Base-by-base conservation (phyloP, 2,888 invertebrate genomes). In the Subacronicta megacephala region DNA sequence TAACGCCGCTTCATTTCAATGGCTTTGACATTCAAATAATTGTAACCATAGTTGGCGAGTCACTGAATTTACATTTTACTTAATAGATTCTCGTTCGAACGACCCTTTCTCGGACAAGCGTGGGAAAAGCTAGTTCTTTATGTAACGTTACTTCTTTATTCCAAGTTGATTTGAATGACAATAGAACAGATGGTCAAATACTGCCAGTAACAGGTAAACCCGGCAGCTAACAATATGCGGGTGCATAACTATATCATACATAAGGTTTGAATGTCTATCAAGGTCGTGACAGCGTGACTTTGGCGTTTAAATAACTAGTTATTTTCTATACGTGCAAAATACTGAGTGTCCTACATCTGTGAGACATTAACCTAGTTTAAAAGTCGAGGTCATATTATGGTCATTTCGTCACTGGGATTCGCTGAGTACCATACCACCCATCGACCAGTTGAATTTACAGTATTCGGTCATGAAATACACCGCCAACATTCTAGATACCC, bases 281-380 rank as follows among this genome's bases (percentile, higher is more conserved):
- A 90, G 89, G 88, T 83, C 79, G 80, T 61, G 58, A 73, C 75
- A 72, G 77, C 74, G 75, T 77, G 77, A 69, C 64, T 68, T 74
- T 51, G 70, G 63, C 65, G 57, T 69, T 73, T 76, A 62, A 72
- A 73, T n/a, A 82, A 75, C 72, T 80, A 69, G 77, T 79, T 78
- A 78, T 81, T 78, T 77, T 83, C 80, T 80, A 81, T 82, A 77
- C 75, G 79, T 81, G 74, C 79, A 83, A 85, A 90, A 88, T 82
- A 82, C 83, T 77, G 74, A 81, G 72, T 85, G 89, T 80, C 83
- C 89, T 80, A 89, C 87, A 90, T 92, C 78, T 82, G 75, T 80
- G 79, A 84, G 80, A 85, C 89, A 90, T 93, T 92, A 92, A 90
- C 91, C 90, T 81, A 92, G 84, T 90, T 92, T 83, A 79, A 82